A percentile compares a stretch with the other conserved stretches of the same genome.
These are phyloP conservation scores for Cochlearius cochlearius DNA, from an alignment of 2,113 vertebrate species.

Conservation along the genomic window DNA sequence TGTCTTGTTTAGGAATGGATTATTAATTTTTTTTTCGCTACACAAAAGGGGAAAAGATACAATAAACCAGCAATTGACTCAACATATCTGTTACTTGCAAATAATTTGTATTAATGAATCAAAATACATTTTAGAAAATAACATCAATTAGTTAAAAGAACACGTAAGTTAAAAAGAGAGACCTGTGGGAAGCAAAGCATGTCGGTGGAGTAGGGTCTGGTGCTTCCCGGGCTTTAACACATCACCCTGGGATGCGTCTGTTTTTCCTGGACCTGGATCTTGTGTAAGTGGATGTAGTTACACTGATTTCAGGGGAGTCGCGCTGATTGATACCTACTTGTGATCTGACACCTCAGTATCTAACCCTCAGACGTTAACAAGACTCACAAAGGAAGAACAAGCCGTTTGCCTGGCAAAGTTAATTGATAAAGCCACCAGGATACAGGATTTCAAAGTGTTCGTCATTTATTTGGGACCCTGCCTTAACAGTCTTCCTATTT, in stretches of 20 bases:
- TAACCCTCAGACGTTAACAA: not conserved
- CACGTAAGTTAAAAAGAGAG: not conserved
- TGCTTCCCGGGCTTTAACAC: not conserved
- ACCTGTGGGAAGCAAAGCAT: not conserved
- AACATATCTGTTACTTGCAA: not conserved
- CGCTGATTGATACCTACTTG: not conserved
- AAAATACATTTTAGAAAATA: not conserved
- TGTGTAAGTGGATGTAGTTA: not conserved
- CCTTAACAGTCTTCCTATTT: not conserved
- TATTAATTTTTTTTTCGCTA: not conserved
- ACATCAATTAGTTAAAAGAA: not conserved
- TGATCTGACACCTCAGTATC: not conserved
- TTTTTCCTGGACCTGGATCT: not conserved
- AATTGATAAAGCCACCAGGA: not conserved
- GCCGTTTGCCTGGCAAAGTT: not conserved
- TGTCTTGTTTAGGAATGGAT: not conserved
- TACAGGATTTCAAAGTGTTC: not conserved
- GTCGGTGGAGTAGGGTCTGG: not conserved
- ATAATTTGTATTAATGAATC: not conserved
- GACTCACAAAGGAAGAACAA: not conserved
- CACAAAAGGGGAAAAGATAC: not conserved
- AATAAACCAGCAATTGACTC: not conserved
- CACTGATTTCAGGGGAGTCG: not conserved
- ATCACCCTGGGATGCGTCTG: not conserved
- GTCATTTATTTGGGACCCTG: not conserved